Evolutionary conservation across 2,888 invertebrate species (phyloP).

Genomic region (Penaeus monodon): DNA sequence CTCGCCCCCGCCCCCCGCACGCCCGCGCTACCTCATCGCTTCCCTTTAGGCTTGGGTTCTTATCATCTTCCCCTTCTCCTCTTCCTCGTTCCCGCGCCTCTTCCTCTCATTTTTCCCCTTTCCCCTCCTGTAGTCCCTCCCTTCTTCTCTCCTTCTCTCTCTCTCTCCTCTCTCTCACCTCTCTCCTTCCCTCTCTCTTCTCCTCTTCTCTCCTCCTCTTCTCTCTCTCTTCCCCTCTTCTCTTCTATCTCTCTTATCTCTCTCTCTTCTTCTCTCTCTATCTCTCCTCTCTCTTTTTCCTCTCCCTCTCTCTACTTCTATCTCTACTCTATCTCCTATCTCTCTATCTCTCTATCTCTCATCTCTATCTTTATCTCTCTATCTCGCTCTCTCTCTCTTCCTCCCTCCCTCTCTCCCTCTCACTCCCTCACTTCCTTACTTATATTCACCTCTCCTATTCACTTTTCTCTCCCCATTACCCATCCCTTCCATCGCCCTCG

Average conservation of each 20-base stretch:
- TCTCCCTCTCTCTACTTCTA: no score
- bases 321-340: not conserved
- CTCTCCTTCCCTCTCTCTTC: constrained; percentile 38
- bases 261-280: not conserved
- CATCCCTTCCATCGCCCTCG: not conserved
- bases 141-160: constrained; percentile 29
- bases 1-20: not conserved
- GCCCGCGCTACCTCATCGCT: constrained; percentile 3
- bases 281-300: no score
- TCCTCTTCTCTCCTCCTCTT: not conserved
- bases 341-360: not conserved
- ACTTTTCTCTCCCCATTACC: not conserved
- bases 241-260: not conserved
- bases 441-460: no score
- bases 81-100: not conserved
- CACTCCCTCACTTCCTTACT: no score
- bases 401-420: no score
- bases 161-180: constrained; percentile 19
- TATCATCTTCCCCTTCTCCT: not conserved
- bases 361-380: no score
- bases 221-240: not conserved
- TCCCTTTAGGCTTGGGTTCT: not conserved
- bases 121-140: not conserved
- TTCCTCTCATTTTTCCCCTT: not conserved
- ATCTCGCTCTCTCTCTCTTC: no score